These are phyloP conservation scores for Lagopus leucura DNA, from an alignment of 2,113 vertebrate genomes.

Conservation along the genomic window DNA sequence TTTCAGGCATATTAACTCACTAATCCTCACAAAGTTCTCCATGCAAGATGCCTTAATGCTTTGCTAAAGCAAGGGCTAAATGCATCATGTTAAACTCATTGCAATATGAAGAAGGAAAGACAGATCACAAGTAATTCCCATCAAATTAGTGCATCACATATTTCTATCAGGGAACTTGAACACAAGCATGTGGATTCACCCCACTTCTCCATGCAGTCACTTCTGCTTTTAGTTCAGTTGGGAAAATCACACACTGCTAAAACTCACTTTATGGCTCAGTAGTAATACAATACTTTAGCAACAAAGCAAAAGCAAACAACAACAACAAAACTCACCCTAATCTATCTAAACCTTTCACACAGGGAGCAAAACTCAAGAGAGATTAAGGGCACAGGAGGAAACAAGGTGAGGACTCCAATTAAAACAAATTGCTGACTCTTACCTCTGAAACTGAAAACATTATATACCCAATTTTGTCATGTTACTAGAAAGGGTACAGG, in stretches of 20 bases:
- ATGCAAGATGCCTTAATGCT: not conserved
- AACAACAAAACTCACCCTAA: not conserved
- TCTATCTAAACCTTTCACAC: not conserved
- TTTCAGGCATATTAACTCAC: not conserved
- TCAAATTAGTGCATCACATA: not conserved
- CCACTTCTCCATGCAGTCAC: not conserved
- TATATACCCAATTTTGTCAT: not conserved
- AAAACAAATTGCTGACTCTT: not conserved
- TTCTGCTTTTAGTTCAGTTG: not conserved
- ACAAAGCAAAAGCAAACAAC: not conserved
- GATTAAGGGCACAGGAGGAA: not conserved
- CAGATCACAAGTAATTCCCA: not conserved
- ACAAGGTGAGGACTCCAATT: not conserved
- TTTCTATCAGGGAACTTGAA: not conserved
- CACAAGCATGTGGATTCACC: not conserved
- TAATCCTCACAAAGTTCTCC: not conserved
- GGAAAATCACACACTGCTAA: not conserved
- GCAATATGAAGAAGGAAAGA: not conserved
- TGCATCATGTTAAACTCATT: not conserved
- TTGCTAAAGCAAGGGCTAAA: not conserved
- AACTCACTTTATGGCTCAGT: not conserved
- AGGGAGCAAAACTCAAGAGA: not conserved
- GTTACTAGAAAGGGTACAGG: not conserved
- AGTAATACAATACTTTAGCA: not conserved
- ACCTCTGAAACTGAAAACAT: not conserved